A percentile compares a stretch with the other conserved stretches of the same genome.
Conservation (phyloP, 2,888 invertebrate genomes). For the Tiliacea citrago region DNA sequence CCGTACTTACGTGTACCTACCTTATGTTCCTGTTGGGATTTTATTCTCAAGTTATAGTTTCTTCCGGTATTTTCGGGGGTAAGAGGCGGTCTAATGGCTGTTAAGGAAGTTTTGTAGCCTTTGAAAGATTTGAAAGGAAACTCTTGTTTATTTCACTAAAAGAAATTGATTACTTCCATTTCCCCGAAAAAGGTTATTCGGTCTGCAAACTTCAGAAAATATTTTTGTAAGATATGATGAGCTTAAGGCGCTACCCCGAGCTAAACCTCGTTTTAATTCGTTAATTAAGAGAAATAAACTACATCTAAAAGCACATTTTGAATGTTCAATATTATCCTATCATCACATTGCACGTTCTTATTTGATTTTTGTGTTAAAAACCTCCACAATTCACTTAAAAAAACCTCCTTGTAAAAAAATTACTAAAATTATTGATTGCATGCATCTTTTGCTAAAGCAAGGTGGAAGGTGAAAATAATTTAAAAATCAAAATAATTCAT, state of each 20-base stretch:
- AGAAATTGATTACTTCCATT: conserved; percentile 11
- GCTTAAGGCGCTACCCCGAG: neutral
- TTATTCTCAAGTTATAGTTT: conserved; percentile 28
- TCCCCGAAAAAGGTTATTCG: neutral
- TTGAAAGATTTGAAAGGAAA: conserved; percentile 34
- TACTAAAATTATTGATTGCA: too few relatives aligned
- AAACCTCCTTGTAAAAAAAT: too few relatives aligned
- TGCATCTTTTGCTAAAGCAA: too few relatives aligned
- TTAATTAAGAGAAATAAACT: too few relatives aligned
- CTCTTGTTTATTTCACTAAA: conserved; percentile 26
- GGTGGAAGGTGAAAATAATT: too few relatives aligned
- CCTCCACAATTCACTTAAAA: too few relatives aligned
- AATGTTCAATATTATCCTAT: too few relatives aligned
- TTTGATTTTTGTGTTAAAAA: too few relatives aligned
- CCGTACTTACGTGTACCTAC: conserved; percentile 16
- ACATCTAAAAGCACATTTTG: too few relatives aligned
- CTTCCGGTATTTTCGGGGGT: conserved; percentile 4
- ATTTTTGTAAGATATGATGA: neutral
- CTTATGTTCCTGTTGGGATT: conserved; percentile 33
- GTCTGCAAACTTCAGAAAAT: neutral
- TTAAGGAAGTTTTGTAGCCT: conserved; percentile 21
- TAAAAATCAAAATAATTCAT: too few relatives aligned
- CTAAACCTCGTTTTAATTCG: too few relatives aligned
- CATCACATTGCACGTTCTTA: too few relatives aligned
- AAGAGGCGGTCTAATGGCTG: conserved; percentile 7